Percentiles rank a stretch among this genome's conserved stretches.
Evolutionary conservation across 2,888 invertebrate genomes (phyloP).

Genomic region (Ptilodon capucinus): DNA sequence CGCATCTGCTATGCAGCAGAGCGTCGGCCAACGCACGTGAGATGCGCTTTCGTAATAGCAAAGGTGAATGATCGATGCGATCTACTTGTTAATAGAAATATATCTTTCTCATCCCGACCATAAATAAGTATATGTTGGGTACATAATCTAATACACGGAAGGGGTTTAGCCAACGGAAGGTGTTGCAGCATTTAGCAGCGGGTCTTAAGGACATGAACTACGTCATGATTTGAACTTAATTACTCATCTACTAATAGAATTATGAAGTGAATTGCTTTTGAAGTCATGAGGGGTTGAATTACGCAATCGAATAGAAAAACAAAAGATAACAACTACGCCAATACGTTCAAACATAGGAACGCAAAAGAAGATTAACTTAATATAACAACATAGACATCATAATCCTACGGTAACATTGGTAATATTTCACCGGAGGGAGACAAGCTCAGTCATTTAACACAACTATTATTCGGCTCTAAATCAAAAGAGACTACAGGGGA

Average conservation of each 20-base stretch:
- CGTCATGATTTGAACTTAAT: too few species aligned
- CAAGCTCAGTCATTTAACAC: constrained; percentile 32
- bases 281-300: too few species aligned
- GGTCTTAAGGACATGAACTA: too few species aligned
- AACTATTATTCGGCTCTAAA: constrained; percentile 47
- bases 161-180: too few species aligned
- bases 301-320: too few species aligned
- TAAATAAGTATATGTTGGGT: not conserved
- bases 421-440: constrained; percentile 27
- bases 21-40: constrained; percentile 39
- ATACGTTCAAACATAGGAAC: not conserved
- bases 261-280: too few species aligned
- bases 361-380: constrained; percentile 5
- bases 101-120: not conserved
- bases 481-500: constrained; percentile 37
- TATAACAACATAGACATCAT: constrained; percentile 3
- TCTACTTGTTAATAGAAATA: constrained; percentile 37
- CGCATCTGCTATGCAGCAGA: constrained; percentile 13
- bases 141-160: too few species aligned
- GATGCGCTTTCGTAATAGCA: constrained; percentile 60
- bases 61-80: constrained; percentile 73
- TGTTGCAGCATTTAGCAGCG: too few species aligned
- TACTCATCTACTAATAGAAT: too few species aligned
- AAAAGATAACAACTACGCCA: too few species aligned
- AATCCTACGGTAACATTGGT: constrained; percentile 10